Conservation (phyloP, 2,113 vertebrate genomes). For the cattle (Bos taurus) region DNA sequence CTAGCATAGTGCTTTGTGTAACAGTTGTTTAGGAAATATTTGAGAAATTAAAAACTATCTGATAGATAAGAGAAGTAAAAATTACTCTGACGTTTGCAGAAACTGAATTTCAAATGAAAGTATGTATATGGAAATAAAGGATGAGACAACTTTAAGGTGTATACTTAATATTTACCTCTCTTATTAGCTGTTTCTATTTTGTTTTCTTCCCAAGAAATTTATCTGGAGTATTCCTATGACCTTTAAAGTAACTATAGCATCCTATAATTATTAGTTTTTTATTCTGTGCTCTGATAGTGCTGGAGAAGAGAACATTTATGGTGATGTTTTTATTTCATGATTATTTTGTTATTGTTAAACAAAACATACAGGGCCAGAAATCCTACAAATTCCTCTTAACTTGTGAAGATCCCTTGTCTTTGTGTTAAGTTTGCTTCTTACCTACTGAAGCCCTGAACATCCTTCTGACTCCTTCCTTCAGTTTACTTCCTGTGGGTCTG, state of each 20-base stretch:
- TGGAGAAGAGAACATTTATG: not conserved
- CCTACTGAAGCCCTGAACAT: not conserved
- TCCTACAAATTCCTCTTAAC: not conserved
- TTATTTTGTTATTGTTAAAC: not conserved
- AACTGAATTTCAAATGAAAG: not conserved
- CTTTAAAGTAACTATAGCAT: not conserved
- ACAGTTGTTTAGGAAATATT: slow-evolving; percentile 9
- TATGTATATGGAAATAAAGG: not conserved
- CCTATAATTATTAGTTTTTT: not conserved
- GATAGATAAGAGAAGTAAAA: not conserved
- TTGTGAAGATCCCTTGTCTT: not conserved
- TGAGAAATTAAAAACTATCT: not conserved
- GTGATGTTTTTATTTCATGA: not conserved
- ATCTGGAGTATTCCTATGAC: not conserved
- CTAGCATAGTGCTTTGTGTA: not conserved
- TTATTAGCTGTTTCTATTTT: slow-evolving; percentile 17
- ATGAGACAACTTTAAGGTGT: not conserved
- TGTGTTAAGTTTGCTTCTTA: not conserved
- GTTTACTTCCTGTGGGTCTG: not conserved
- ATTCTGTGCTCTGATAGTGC: not conserved
- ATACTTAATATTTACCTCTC: not conserved
- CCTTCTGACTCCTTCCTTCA: not conserved
- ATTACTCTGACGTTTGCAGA: not conserved
- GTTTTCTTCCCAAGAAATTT: not conserved
- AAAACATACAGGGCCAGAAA: not conserved